Conservation (phyloP, 2,113 vertebrate species). For the Paralichthys olivaceus region DNA sequence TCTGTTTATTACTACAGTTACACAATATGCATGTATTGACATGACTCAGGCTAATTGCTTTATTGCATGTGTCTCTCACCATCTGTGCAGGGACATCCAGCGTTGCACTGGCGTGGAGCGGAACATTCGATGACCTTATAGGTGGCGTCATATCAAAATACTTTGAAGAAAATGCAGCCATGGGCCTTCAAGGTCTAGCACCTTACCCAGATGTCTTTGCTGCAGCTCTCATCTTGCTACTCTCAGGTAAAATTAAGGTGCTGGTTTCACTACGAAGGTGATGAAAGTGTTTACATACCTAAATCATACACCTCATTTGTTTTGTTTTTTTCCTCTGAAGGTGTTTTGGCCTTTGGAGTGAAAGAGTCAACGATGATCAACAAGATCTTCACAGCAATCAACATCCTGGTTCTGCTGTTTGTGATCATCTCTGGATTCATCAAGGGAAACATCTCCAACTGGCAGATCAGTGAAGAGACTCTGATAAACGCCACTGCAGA, state of each 20-base stretch:
- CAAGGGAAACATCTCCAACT: conserved; percentile 86
- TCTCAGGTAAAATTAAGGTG: conserved; percentile 81
- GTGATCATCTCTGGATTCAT: conserved; percentile 86
- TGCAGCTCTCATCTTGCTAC: conserved; percentile 83
- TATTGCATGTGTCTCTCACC: conserved; percentile 34
- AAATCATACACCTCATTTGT: not conserved
- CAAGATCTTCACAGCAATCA: conserved; percentile 88
- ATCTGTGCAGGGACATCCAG: conserved; percentile 85
- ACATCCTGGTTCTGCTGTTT: conserved; percentile 85
- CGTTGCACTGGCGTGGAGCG: conserved; percentile 88
- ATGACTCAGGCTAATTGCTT: conserved; percentile 34
- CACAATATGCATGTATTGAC: not conserved
- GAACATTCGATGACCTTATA: conserved; percentile 88
- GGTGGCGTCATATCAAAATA: conserved; percentile 80
- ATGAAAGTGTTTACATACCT: not conserved
- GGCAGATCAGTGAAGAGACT: conserved; percentile 79
- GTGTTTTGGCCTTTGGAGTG: conserved; percentile 87
- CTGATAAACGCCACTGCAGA: conserved; percentile 66
- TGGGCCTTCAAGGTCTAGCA: conserved; percentile 82
- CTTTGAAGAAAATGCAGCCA: conserved; percentile 73
- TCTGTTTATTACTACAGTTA: conserved; percentile 54
- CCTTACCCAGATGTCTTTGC: conserved; percentile 88
- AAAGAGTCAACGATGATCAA: conserved; percentile 88
- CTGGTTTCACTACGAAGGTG: not conserved
- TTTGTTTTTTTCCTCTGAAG: conserved; percentile 64